These are phyloP conservation scores for Epinephelus fuscoguttatus DNA, from an alignment of 2,113 vertebrate species.

Conservation along the genomic window DNA sequence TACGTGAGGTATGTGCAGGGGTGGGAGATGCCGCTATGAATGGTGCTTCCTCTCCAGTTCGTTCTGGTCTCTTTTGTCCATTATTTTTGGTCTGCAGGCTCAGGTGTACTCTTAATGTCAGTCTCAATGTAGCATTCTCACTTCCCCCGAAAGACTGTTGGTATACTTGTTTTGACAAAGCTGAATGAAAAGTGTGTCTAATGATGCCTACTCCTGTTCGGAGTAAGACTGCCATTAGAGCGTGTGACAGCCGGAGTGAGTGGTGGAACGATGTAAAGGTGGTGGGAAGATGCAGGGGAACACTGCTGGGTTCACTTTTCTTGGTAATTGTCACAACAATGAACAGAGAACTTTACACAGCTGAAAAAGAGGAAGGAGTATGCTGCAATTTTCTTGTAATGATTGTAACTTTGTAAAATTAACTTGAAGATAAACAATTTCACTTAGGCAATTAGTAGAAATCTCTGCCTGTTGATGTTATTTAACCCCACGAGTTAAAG, in stretches of 20 bases:
- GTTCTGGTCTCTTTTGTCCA: not conserved
- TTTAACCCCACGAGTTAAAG: not conserved
- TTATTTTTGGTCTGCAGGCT: not conserved
- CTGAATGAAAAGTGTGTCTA: conserved; percentile 11
- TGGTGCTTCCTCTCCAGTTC: not conserved
- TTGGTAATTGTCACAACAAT: not conserved
- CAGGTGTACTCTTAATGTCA: not conserved
- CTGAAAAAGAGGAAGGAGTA: not conserved
- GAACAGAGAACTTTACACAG: not conserved
- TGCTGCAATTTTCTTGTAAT: not conserved
- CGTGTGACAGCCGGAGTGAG: not conserved
- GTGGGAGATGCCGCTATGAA: not conserved
- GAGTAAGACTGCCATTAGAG: not conserved
- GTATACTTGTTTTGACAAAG: not conserved
- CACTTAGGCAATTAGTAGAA: not conserved
- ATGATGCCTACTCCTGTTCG: not conserved
- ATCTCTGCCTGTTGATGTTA: not conserved
- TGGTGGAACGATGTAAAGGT: not conserved
- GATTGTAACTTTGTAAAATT: conserved; percentile 7
- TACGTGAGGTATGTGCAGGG: not conserved
- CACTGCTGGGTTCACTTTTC: not conserved
- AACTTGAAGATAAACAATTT: conserved; percentile 1
- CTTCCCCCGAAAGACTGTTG: not conserved
- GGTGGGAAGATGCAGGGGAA: not conserved
- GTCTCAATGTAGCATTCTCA: not conserved